Evolutionary conservation across 2,113 vertebrate species (phyloP), one percentile per base, ranked within the genome.

Genomic region (Nymphicus hollandicus): DNA sequence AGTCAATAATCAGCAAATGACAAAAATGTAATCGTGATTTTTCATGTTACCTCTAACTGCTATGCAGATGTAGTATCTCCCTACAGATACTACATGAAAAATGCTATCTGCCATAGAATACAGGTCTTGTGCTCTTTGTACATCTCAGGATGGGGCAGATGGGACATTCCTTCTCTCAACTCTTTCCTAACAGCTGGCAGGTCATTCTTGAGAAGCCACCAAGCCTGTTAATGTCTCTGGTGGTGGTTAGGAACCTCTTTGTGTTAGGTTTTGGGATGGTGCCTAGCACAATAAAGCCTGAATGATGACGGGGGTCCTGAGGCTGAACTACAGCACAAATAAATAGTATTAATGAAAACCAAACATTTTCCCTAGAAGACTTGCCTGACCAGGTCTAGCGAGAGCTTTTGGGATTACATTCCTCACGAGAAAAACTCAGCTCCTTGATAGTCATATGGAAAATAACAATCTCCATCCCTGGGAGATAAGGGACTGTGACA

Each of bases 311-410:
- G 47, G 22, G 47, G 41, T 82, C 69, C 74, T 52, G 73, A 81
- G 76, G 31, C 72, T 90, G 80, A 89, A 17, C 80, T 79, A 35
- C 82, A 77, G 72, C 41, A 76, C 80, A 95, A 93, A 94, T 86
- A 96, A 95, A 91, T 80, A 50, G 64, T 6, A 33, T 20, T 35
- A 53, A 89, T 16, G 28, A 44, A 95, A 93, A 91, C 23, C 63
- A 91, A 65, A 56, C 77, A 29, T 27, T 71, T 3, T 1, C 49
- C 37, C 53, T 29, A 74, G 47, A 49, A 61, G 55, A 78, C 11
- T 71, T 39, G 52, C 50, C 73, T 53, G 52, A 29, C 31, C 8
- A 49, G 29, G 20, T 63, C 66, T 76, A 92, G 56, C 0, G 3
- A 89, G 58, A 56, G 56, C 17, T 65, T 78, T 88, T 46, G 71